These are phyloP conservation scores for Zaprionus tsacasi DNA, from an alignment of 1,140 invertebrate species.

Conservation along the genomic window DNA sequence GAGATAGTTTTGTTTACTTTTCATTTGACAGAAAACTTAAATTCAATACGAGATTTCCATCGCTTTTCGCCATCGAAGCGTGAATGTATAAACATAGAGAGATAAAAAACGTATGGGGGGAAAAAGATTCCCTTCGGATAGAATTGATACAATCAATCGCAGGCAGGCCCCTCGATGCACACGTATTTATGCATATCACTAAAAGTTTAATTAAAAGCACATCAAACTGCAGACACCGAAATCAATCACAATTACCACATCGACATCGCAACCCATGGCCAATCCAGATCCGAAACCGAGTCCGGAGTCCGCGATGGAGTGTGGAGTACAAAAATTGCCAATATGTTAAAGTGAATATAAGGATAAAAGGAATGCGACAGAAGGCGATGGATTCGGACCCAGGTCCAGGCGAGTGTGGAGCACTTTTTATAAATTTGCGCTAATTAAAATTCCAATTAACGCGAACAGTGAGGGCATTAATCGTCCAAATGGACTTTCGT, in stretches of 20 bases:
- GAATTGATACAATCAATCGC: conserved; percentile 24
- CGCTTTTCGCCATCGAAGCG: conserved; percentile 35
- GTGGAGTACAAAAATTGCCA: conserved; percentile 51
- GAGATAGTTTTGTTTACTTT: conserved; percentile 67
- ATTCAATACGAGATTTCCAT: conserved; percentile 50
- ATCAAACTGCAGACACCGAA: conserved; percentile 69
- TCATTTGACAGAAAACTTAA: conserved; percentile 67
- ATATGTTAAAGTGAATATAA: conserved; percentile 52
- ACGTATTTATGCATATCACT: conserved; percentile 66
- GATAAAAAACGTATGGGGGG: no score
- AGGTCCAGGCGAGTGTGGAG: not conserved
- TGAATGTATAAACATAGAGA: conserved; percentile 4
- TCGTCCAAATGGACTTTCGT: conserved; percentile 1
- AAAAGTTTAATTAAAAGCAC: conserved; percentile 75
- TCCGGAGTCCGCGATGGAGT: not conserved
- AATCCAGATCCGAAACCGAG: not conserved
- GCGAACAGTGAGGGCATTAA: conserved; percentile 3
- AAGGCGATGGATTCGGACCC: not conserved
- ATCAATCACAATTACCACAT: conserved; percentile 73
- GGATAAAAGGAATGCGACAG: conserved; percentile 46
- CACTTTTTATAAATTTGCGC: conserved; percentile 38
- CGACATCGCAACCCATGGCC: conserved; percentile 14
- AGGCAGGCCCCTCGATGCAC: not conserved
- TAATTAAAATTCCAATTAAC: conserved; percentile 69
- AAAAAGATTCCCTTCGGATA: conserved; percentile 2